phyloP scores from a whole-genome alignment of 2,113 vertebrate species.

The Plecotus auritus region DNA sequence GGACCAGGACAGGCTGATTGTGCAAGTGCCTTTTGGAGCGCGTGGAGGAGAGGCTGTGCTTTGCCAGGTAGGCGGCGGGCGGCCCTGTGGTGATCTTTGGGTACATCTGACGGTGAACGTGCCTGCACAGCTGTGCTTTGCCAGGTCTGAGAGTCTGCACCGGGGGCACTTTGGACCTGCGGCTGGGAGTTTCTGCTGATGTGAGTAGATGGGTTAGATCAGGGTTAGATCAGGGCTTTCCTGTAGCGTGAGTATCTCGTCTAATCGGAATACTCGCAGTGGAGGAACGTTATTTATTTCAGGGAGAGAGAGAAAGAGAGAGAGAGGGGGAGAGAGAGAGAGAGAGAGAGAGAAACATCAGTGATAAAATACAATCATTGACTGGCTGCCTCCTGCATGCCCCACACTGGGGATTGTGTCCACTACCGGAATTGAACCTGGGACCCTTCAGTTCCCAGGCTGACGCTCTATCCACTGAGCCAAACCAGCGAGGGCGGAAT shows the following conservation, averaged over 20 bases:
- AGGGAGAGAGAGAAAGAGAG: no score
- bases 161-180: background rate
- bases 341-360: no score
- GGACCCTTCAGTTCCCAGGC: no score
- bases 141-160: background rate
- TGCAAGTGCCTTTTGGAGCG: slow-evolving; percentile 82
- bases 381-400: no score
- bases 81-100: accelerated
- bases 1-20: slow-evolving; percentile 82
- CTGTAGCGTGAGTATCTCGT: accelerated
- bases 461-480: no score
- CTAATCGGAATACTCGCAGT: background rate
- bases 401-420: no score
- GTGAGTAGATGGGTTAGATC: background rate
- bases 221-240: background rate
- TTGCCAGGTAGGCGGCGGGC: slow-evolving; percentile 86
- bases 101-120: background rate
- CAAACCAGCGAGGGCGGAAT: background rate
- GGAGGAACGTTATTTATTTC: background rate
- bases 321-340: no score
- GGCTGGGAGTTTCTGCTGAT: background rate
- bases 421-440: no score
- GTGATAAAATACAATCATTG: no score
- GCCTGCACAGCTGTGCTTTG: accelerated
- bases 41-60: slow-evolving; percentile 90